phyloP scores from a whole-genome alignment of 2,797 vertebrate genomes.

The Otolemur crassicaudatus region DNA sequence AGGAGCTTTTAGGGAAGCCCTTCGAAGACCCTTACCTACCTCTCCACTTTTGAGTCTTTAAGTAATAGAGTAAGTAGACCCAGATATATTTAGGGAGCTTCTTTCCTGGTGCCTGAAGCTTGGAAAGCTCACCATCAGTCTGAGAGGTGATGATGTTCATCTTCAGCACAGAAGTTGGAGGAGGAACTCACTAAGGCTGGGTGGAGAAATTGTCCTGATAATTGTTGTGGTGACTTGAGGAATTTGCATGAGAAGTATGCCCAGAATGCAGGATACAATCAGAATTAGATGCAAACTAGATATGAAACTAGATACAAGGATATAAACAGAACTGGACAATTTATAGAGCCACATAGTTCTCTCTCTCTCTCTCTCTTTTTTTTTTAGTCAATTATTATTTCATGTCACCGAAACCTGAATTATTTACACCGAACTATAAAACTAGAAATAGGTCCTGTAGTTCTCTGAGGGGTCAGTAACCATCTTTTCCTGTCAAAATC shows the following conservation, averaged over 20 bases:
- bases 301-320: not conserved
- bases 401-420: not conserved
- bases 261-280: not conserved
- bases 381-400: not conserved
- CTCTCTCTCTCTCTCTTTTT: not conserved
- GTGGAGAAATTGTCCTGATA: not conserved
- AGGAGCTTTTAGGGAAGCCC: not conserved
- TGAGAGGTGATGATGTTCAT: not conserved
- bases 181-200: not conserved
- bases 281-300: not conserved
- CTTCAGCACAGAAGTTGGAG: no score
- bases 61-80: not conserved
- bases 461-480: not conserved
- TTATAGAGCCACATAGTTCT: conserved; percentile 4
- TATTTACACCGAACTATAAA: not conserved
- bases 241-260: not conserved
- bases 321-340: not conserved
- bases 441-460: not conserved
- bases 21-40: not conserved
- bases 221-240: not conserved
- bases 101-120: not conserved
- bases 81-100: not conserved
- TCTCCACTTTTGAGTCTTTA: not conserved
- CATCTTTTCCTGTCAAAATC: conserved; percentile 15
- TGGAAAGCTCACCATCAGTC: not conserved